These are phyloP conservation scores for Phrynocephalus vlangalii DNA, from an alignment of 2,797 vertebrate species.

Conservation along the genomic window DNA sequence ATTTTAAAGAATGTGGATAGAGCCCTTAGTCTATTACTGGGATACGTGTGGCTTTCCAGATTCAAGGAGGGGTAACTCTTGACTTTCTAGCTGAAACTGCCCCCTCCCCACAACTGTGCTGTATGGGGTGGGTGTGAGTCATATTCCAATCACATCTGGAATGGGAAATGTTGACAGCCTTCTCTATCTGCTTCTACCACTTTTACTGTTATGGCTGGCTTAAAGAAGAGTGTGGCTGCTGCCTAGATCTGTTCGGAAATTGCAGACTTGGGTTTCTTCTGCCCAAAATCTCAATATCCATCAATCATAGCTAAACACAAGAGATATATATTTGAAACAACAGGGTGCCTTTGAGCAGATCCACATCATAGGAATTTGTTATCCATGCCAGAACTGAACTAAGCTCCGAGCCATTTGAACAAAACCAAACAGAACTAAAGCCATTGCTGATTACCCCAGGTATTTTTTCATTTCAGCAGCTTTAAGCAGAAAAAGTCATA, in stretches of 20 bases:
- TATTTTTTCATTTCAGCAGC: neutral
- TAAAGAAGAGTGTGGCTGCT: neutral
- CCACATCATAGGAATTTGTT: neutral
- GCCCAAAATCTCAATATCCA: neutral
- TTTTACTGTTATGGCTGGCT: neutral
- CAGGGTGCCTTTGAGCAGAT: neutral
- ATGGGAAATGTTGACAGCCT: neutral
- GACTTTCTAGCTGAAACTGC: neutral
- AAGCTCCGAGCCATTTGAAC: neutral
- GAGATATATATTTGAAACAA: neutral
- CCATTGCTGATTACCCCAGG: neutral
- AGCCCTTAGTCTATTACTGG: too few relatives aligned
- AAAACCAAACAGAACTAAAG: neutral
- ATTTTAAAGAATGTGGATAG: too few relatives aligned
- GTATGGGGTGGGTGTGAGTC: neutral
- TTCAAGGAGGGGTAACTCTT: neutral
- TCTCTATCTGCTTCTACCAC: neutral
- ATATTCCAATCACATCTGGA: neutral
- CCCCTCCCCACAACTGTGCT: neutral
- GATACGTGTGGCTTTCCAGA: neutral
- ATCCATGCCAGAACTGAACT: neutral
- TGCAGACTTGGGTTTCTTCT: neutral
- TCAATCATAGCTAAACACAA: neutral
- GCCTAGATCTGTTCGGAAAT: neutral
- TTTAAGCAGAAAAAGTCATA: neutral